These are phyloP conservation scores for Hippocampus kuda DNA, from an alignment of 2,797 vertebrate genomes.

Conservation along the genomic window DNA sequence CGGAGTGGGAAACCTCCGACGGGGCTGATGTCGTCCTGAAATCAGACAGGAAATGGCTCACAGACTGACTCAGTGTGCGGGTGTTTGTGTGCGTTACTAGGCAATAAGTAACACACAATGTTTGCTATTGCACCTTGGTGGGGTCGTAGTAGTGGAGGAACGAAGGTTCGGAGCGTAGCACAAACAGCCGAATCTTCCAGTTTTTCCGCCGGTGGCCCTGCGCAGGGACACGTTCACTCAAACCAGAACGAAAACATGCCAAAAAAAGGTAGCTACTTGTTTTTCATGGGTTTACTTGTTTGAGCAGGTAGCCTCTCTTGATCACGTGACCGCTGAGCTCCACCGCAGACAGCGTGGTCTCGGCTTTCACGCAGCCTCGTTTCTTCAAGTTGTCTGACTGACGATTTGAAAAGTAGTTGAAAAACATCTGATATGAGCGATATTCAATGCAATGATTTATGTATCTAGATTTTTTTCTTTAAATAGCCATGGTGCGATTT, in stretches of 20 bases:
- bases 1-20: slow-evolving; percentile 84
- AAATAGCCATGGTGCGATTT: too few relatives aligned
- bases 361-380: slow-evolving; percentile 70
- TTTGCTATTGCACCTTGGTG: slow-evolving; percentile 66
- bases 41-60: slow-evolving; percentile 43
- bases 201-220: slow-evolving; percentile 94
- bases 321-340: slow-evolving; percentile 82
- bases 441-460: too few relatives aligned
- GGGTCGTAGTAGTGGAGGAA: slow-evolving; percentile 93
- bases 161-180: slow-evolving; percentile 82
- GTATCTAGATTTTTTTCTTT: too few relatives aligned
- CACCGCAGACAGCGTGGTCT: slow-evolving; percentile 69
- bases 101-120: background rate
- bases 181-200: slow-evolving; percentile 93
- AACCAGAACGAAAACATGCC: background rate
- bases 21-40: slow-evolving; percentile 79
- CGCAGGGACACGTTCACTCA: slow-evolving; percentile 6
- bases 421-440: slow-evolving; percentile 3
- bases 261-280: background rate
- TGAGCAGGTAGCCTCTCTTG: slow-evolving; percentile 85
- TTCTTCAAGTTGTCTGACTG: slow-evolving; percentile 79
- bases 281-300: slow-evolving; percentile 72
- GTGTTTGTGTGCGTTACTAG: background rate
- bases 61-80: slow-evolving; percentile 8
- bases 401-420: background rate